Evolutionary conservation across 2,797 vertebrate genomes (phyloP).

Genomic region (Distichodus sexfasciatus): DNA sequence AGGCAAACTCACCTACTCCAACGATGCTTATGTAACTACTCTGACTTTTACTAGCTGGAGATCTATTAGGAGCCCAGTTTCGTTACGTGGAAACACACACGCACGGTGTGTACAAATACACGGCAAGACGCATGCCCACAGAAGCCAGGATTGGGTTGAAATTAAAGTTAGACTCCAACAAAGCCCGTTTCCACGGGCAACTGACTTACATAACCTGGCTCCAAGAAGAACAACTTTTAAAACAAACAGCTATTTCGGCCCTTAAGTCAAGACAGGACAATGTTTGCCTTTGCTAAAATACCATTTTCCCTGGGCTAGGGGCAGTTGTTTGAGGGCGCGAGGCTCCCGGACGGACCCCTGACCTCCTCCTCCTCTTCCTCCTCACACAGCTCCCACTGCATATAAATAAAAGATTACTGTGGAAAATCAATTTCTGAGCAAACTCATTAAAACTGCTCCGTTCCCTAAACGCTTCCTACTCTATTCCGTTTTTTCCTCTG

Average conservation of each 20-base stretch:
- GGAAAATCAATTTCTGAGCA: constrained; percentile 96
- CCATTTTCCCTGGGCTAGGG: constrained; percentile 94
- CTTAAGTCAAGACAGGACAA: constrained; percentile 88
- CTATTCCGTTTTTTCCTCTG: no score
- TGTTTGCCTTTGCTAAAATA: constrained; percentile 99
- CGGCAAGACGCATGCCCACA: background rate
- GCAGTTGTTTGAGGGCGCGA: constrained; percentile 85
- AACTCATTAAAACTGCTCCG: constrained; percentile 92
- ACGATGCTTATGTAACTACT: background rate
- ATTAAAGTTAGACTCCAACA: no score
- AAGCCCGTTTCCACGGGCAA: constrained; percentile 64
- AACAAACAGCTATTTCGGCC: constrained; percentile 85
- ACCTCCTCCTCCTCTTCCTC: constrained; percentile 83
- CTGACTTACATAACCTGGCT: constrained; percentile 65
- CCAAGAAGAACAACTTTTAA: constrained; percentile 79
- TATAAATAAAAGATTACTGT: constrained; percentile 99
- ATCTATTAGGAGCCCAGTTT: background rate
- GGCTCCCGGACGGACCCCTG: constrained; percentile 82
- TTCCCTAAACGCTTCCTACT: constrained; percentile 85
- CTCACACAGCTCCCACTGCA: constrained; percentile 83
- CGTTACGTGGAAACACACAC: background rate
- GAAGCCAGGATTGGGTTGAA: background rate
- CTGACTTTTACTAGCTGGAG: background rate
- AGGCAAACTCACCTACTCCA: background rate
- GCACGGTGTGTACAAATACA: no score